phyloP scores from a whole-genome alignment of 1,140 invertebrate genomes.

The Semibalanus balanoides region DNA sequence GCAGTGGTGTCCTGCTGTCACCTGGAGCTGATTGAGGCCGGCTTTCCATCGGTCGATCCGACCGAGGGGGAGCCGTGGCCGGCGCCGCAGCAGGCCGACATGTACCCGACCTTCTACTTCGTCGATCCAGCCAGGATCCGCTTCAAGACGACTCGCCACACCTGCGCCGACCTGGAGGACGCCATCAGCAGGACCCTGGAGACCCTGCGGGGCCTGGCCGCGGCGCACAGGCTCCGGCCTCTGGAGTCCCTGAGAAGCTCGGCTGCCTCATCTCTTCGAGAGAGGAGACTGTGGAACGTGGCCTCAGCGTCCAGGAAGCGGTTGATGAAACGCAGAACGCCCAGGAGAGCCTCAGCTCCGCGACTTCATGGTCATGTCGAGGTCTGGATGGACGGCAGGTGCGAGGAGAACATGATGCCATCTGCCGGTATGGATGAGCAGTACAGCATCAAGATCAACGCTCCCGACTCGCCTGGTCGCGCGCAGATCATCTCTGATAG shows the following conservation, averaged over 20 bases:
- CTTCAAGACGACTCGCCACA: slow-evolving; percentile 15
- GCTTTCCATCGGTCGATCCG: slow-evolving; percentile 25
- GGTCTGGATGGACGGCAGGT: slow-evolving; percentile 38
- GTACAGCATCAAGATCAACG: slow-evolving; percentile 39
- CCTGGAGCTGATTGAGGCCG: not conserved
- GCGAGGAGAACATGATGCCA: slow-evolving; percentile 37
- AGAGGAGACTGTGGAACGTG: too few species aligned
- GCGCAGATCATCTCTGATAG: slow-evolving; percentile 17
- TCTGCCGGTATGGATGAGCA: slow-evolving; percentile 51
- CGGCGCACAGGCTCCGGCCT: not conserved
- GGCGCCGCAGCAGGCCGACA: slow-evolving; percentile 20
- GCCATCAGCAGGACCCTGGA: not conserved
- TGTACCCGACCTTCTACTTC: slow-evolving; percentile 21
- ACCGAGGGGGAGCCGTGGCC: slow-evolving; percentile 36
- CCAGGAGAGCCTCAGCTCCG: slow-evolving; percentile 1
- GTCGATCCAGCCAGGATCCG: slow-evolving; percentile 23
- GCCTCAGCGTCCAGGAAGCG: too few species aligned
- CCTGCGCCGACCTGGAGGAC: not conserved
- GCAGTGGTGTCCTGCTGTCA: not conserved
- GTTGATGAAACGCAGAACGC: slow-evolving; percentile 18
- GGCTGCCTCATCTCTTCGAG: too few species aligned
- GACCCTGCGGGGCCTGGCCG: not conserved
- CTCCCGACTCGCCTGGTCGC: slow-evolving; percentile 15
- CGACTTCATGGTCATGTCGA: slow-evolving; percentile 24
- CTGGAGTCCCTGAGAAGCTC: not conserved